phyloP scores from a whole-genome alignment of 2,797 vertebrate genomes.

The Peromyscus eremicus region DNA sequence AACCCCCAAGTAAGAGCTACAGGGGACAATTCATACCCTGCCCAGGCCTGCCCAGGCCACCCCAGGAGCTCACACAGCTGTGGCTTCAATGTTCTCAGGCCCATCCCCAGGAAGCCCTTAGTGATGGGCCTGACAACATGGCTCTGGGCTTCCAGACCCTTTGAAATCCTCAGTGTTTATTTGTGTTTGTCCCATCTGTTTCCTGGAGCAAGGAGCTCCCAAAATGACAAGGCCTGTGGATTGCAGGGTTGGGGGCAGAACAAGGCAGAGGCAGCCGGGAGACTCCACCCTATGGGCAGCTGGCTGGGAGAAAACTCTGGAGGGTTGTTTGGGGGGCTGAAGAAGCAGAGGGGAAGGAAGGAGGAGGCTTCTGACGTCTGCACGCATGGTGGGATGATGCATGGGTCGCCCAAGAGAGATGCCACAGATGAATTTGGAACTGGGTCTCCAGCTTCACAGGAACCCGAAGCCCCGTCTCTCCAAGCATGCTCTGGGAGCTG shows the following conservation, averaged over 20 bases:
- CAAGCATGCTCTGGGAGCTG: background rate
- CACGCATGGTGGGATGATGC: background rate
- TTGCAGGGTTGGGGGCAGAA: background rate
- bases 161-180: constrained; percentile 70
- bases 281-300: background rate
- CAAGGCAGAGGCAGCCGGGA: background rate
- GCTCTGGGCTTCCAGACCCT: constrained; percentile 48
- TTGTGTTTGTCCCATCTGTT: constrained; percentile 71
- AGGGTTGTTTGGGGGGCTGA: background rate
- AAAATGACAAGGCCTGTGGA: constrained; percentile 27
- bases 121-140: constrained; percentile 19
- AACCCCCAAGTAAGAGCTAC: fast-evolving
- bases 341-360: background rate
- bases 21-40: background rate
- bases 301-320: background rate
- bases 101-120: constrained; percentile 62
- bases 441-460: background rate
- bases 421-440: no score
- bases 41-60: background rate
- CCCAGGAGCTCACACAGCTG: background rate
- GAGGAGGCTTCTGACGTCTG: background rate
- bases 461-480: background rate
- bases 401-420: background rate
- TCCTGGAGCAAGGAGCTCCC: constrained; percentile 67
- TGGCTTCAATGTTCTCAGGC: background rate